Evolutionary conservation across 2,113 vertebrate genomes (phyloP).

Genomic region (Pardalotus punctatus): DNA sequence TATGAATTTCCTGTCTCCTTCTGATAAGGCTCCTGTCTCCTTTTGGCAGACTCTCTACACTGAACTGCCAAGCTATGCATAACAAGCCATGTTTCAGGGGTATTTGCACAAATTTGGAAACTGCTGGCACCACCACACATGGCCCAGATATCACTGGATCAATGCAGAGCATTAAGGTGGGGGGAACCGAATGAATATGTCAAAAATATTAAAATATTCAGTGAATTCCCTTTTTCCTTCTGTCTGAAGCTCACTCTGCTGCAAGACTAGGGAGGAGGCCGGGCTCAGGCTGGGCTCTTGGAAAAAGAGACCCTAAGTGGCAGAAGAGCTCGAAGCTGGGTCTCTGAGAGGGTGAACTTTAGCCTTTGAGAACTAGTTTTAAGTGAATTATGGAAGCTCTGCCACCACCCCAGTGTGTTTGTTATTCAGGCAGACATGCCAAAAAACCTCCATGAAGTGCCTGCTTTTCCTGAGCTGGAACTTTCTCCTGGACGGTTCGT

Average conservation of each 20-base stretch:
- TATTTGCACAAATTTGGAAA: not conserved
- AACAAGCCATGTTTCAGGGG: not conserved
- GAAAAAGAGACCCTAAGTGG: accelerated
- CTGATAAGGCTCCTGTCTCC: constrained; percentile 36
- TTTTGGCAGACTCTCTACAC: not conserved
- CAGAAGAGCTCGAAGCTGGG: accelerated
- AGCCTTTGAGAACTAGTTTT: not conserved
- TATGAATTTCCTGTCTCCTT: constrained; percentile 49
- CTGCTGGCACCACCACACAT: not conserved
- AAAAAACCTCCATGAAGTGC: not conserved
- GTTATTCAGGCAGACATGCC: not conserved
- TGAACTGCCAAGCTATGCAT: not conserved
- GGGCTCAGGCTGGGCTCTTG: not conserved
- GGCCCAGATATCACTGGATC: not conserved
- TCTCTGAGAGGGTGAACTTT: not conserved
- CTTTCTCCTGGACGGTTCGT: not conserved
- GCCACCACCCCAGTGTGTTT: not conserved
- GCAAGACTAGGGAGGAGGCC: not conserved
- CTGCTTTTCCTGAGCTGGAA: not conserved
- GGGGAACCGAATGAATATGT: not conserved
- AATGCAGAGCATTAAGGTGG: not conserved
- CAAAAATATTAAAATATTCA: not conserved
- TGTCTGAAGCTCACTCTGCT: not conserved
- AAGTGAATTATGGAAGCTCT: not conserved
- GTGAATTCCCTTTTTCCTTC: not conserved